A percentile compares a stretch with the other conserved stretches of the same genome.
Conservation (phyloP, 2,888 invertebrate genomes). For the Pterostichus niger region DNA sequence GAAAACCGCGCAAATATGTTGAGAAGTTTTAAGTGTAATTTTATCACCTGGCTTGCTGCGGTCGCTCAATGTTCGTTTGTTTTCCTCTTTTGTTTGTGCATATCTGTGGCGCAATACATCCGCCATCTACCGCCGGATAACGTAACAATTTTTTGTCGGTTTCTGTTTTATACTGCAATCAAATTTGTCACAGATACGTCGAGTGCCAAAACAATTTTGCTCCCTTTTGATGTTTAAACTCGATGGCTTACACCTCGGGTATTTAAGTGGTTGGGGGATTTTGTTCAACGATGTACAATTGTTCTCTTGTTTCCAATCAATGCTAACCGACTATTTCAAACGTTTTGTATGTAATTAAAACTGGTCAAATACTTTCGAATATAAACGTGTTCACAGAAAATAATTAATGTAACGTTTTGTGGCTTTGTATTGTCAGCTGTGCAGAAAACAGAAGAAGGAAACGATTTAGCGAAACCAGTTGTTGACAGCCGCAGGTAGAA, state of each 20-base stretch:
- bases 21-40: constrained; percentile 58
- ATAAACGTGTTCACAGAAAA: no score
- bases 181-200: constrained; percentile 66
- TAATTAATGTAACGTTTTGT: no score
- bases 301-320: constrained; percentile 47
- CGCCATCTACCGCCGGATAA: constrained; percentile 21
- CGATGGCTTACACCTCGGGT: constrained; percentile 47
- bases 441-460: neutral
- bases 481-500: constrained; percentile 47
- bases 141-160: constrained; percentile 49
- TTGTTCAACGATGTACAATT: constrained; percentile 13
- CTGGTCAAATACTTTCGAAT: no score
- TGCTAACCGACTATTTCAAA: constrained; percentile 5
- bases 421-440: no score
- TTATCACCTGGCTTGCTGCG: constrained; percentile 47
- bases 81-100: constrained; percentile 46
- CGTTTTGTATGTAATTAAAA: constrained; percentile 23
- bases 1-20: constrained; percentile 25
- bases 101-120: constrained; percentile 23
- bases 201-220: constrained; percentile 63
- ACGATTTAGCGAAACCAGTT: constrained; percentile 33
- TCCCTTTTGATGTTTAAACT: constrained; percentile 62
- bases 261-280: constrained; percentile 34
- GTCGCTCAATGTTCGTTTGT: constrained; percentile 50
- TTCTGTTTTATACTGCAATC: constrained; percentile 61